These are phyloP conservation scores for Ptychobarbus kaznakovi DNA, from an alignment of 2,797 vertebrate genomes.

Conservation along the genomic window DNA sequence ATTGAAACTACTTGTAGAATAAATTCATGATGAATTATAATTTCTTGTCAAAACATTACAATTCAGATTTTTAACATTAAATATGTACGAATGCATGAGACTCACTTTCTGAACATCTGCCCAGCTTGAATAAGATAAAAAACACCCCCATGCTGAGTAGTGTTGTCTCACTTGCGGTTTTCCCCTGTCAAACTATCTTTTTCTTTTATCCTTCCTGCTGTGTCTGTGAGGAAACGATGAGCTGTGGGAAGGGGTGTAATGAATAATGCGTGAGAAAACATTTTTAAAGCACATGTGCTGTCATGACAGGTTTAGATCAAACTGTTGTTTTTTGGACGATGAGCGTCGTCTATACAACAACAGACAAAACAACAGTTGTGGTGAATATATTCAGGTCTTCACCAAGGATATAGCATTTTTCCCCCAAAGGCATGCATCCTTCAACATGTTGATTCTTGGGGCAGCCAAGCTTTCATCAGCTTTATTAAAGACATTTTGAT, in stretches of 20 bases:
- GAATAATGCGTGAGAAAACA: conserved; percentile 40
- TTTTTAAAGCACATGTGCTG: conserved; percentile 34
- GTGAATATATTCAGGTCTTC: conserved; percentile 37
- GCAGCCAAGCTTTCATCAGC: conserved; percentile 50
- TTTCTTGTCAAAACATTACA: not conserved
- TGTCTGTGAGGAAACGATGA: conserved; percentile 34
- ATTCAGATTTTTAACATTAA: not conserved
- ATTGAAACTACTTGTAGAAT: not conserved
- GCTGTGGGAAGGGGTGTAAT: conserved; percentile 22
- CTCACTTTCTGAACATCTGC: conserved; percentile 23
- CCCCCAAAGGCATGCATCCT: conserved; percentile 49
- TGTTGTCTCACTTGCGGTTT: conserved; percentile 44
- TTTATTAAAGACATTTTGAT: conserved; percentile 58
- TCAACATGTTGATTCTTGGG: conserved; percentile 59
- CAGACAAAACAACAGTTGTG: conserved; percentile 38
- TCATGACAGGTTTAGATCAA: conserved; percentile 51
- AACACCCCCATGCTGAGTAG: conserved; percentile 8
- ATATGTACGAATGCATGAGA: not conserved
- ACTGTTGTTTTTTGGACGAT: conserved; percentile 40
- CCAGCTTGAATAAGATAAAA: not conserved
- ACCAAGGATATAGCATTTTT: conserved; percentile 35
- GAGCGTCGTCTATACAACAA: conserved; percentile 33
- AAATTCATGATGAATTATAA: not conserved
- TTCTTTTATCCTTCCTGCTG: conserved; percentile 26
- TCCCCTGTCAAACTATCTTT: conserved; percentile 36